Base-by-base conservation (phyloP, 2,797 vertebrate genomes). In the Smutsia temminckii region DNA sequence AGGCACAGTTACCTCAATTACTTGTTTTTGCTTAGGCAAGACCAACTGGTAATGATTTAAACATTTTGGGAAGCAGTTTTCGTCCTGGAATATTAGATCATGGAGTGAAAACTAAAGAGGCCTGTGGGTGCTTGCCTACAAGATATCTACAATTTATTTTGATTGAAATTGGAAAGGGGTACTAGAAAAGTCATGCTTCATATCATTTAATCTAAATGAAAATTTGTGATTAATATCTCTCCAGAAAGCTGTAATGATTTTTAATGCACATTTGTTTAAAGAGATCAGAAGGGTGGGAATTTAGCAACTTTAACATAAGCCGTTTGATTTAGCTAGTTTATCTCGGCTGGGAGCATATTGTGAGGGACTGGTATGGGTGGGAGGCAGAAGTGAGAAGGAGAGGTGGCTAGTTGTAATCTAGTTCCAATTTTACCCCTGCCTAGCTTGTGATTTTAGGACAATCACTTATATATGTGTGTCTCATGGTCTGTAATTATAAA, bases 1-100 rank as follows among this genome's bases (percentile, higher is more conserved):
- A 93, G 79, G 37, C 53, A 63, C 3, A 86, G 53, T 95, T 75
- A n/a, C 25, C 49, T 87, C 66, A 92, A 79, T 93, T 61, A 72
- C 51, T 89, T 96, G 34, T 80, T 93, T 93, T 78, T 81, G 20
- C 37, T 89, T 20, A 66, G 32, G 85, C 23, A 79, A 81, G 84
- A 89, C 88, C 51, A 85, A 93, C 81, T 71, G 75, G 63, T 32
- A 74, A 61, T 78, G 46, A 77, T 84, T 74, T 83, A 59, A 71
- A 18, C 81, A 18, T 85, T 88, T 72, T 8, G n/a, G 29, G 61
- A 9, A 95, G 34, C 32, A 78, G 59, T 37, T 87, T 95, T 94
- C 55, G 81, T 91, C 77, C 37, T 69, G 63, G 51, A 68, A 51
- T 91, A 87, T 85, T 78, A 93, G n/a, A 79, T 78, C 20, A n/a